Evolutionary conservation across 2,113 vertebrate species (phyloP), one percentile per base, ranked within the genome.

Genomic region (Platichthys stellatus): DNA sequence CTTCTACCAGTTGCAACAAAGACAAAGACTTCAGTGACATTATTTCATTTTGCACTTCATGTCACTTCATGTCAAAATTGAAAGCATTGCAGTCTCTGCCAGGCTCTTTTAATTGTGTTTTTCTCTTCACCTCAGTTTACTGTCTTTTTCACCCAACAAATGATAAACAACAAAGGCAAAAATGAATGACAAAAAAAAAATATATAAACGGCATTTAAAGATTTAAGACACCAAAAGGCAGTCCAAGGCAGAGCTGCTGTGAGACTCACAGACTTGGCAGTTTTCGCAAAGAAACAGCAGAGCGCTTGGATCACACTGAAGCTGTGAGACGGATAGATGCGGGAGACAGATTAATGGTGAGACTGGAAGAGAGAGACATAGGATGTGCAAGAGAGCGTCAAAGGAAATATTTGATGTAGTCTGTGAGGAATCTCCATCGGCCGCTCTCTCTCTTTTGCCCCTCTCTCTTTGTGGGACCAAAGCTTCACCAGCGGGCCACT

Each of bases 401-500:
- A 58, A 63, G 51, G 38, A 75, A 64, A 65, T 20, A 51, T 83
- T 80, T 67, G 0, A 68, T 71, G 7, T 54, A 69, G 80, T 81
- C 80, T 70, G 21, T 67, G 72, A 63, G 64, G 35, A 70, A 74
- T 80, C 82, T 72, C 74, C 57, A 59, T 58, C 38, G 21, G 24
- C 28, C 28, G 5, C 72, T 77, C 66, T 85, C 63, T 65, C 26
- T 49, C 74, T 24, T 12, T 18, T 7, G 8, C 31, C 43, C 21
- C 57, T 72, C 69, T 79, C 63, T 75, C 62, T 73, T 58, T 12
- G 23, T 53, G 18, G 54, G 38, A 68, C 63, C 28, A 8, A 17
- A 73, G 61, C 58, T 80, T 98, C 95, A 99, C 98, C 98, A 99
- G 72, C 95, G 95, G 66, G 95, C 96, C 13, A 99, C 97, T 83